Evolutionary conservation across 2,113 vertebrate species (phyloP), one percentile per base, ranked within the genome.

Genomic region (Guaruba guarouba): DNA sequence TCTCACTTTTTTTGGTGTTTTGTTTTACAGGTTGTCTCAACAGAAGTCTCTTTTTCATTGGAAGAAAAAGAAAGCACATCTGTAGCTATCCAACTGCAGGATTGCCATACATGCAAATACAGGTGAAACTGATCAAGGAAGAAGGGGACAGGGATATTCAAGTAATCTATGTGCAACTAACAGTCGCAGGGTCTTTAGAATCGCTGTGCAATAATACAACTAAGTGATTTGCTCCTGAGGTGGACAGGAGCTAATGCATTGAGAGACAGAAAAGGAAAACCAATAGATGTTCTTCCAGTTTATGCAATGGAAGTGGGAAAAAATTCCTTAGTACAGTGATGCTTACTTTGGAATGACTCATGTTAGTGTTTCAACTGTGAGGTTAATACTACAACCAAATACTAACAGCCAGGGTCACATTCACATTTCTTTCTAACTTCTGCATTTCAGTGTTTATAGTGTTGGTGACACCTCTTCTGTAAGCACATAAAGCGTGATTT

Each of bases 191-290:
- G 5, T 6, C n/a, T 77, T 11, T 11, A 39, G 22, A 86, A 61
- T 16, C 0, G 0, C 25, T 44, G 44, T n/a, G 25, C 59, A 52
- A 5, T 15, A 43, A 62, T 6, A 17, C 5, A 14, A 39, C 13
- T 35, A 43, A 84, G 31, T 54, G 25, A 16, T 11, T 67, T 1
- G 1, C 25, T 44, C 18, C 33, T 13, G 6, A 74, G 28, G 2
- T 37, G 67, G 39, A 13, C 49, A 81, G 46, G 27, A 76, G 17
- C 11, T 82, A 69, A 31, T 24, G 35, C 13, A 82, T 39, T 7
- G 11, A 31, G 35, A 75, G 44, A 27, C 46, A 69, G 15, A 46
- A 79, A 31, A 74, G 16, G 3, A 9, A 48, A 89, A n/a, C 7
- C 1, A 14, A 13, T 1, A 54, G 17, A 4, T 37, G 2, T 13